These are phyloP conservation scores for Ridgeia piscesae DNA, from an alignment of 1,140 invertebrate genomes.

Conservation along the genomic window DNA sequence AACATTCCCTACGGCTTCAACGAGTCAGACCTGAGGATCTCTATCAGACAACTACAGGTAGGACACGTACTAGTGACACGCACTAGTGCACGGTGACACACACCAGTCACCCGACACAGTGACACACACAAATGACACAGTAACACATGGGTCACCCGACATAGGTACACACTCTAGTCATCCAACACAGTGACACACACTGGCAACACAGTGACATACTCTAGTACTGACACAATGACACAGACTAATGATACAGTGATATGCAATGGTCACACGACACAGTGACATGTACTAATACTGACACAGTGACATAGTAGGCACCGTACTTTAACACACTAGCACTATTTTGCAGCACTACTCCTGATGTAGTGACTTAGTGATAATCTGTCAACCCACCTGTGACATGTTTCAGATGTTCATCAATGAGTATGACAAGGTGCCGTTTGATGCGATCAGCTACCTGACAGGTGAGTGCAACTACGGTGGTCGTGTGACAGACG, in stretches of 20 bases:
- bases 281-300: background rate
- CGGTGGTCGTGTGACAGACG: slow-evolving; percentile 59
- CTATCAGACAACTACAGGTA: slow-evolving; percentile 63
- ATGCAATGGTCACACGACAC: background rate
- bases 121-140: background rate
- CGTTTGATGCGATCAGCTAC: slow-evolving; percentile 57
- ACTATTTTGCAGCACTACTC: background rate
- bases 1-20: slow-evolving; percentile 47
- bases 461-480: slow-evolving; percentile 61
- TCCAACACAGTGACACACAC: background rate
- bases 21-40: slow-evolving; percentile 58
- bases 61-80: background rate
- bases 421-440: slow-evolving; percentile 58
- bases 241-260: background rate
- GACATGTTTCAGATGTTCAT: slow-evolving; percentile 60
- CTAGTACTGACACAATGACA: background rate
- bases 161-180: background rate
- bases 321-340: background rate
- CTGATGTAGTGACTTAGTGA: background rate
- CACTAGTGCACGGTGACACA: background rate
- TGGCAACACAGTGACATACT: background rate
- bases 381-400: background rate
- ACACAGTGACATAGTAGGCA: background rate
- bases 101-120: background rate
- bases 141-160: too few relatives aligned